Evolutionary conservation across 2,113 vertebrate genomes (phyloP), one percentile per base, ranked within the genome.

Genomic region (Mystacornis crossleyi): DNA sequence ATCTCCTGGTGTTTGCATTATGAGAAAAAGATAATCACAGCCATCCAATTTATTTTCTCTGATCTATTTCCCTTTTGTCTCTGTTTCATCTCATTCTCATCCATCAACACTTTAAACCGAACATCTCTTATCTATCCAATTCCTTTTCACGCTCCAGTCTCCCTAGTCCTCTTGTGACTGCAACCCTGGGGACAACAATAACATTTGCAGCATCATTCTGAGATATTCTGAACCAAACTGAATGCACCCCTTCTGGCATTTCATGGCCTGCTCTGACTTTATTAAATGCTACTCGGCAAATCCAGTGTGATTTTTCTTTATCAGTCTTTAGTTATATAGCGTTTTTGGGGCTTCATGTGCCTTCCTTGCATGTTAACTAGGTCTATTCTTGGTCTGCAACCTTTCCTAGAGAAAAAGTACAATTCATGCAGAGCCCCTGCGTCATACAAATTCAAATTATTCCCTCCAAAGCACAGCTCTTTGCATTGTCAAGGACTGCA

Each of bases 61-160:
- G 72, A 81, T 92, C 79, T 88, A 57, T 88, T 88, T 91, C 67
- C 40, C 61, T 95, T 96, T 86, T 86, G 85, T 77, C 75, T 91
- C 81, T 71, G 40, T 91, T 95, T 90, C 90, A 38, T 67, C 79
- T 95, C 75, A 40, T 88, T 90, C 83, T 61, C 90, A 95, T 90
- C 82, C 86, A 89, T 86, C 92, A 93, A 25, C 53, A 78, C 75
- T 90, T 94, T 92, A 97, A 93, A 95, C 88, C 78, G 86, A 96
- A 80, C 51, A 67, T 78, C 80, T 83, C 90, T 92, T 92, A 93
- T 90, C 95, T 92, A 78, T 72, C 83, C 90, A 84, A 90, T 92
- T 96, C 72, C 26, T 93, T 88, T 92, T 94, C 90, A 95, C 1
- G 33, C 88, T 94, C 7, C 72, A 94, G 55, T 90, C 90, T 95